These are phyloP conservation scores for Erethizon dorsatum DNA, from an alignment of 2,797 vertebrate genomes.

Conservation along the genomic window DNA sequence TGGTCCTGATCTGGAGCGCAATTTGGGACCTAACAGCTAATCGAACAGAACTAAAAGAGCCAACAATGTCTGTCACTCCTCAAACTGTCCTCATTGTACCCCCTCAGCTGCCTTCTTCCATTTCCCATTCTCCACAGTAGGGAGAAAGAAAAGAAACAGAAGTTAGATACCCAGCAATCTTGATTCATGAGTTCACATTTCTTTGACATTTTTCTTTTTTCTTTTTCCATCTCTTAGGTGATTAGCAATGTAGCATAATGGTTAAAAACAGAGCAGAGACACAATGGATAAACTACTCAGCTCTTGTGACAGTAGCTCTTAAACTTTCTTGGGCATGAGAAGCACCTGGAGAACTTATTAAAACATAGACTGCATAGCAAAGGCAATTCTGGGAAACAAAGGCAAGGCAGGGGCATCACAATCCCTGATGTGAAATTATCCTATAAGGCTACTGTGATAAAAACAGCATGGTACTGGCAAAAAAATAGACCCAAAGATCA, in stretches of 20 bases:
- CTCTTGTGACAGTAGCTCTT: neutral
- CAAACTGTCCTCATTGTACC: too few species aligned
- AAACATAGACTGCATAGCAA: too few species aligned
- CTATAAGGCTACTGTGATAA: too few species aligned
- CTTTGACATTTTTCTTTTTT: conserved; percentile 1
- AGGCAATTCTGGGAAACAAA: too few species aligned
- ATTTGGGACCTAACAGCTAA: neutral
- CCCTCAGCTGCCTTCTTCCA: neutral
- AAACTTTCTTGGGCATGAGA: neutral
- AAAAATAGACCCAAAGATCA: too few species aligned
- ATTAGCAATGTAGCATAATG: neutral
- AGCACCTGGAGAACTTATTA: neutral
- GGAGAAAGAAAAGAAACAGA: neutral
- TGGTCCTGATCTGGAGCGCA: neutral
- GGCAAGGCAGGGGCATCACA: too few species aligned
- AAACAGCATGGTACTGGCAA: too few species aligned
- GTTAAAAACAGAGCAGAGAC: neutral
- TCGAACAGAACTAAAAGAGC: neutral
- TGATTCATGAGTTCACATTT: neutral
- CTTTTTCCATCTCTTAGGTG: neutral
- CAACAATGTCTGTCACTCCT: neutral
- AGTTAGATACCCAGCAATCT: neutral
- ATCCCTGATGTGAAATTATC: too few species aligned
- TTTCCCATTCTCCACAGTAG: neutral
- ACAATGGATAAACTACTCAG: neutral